Evolutionary conservation across 2,113 vertebrate genomes (phyloP).

Genomic region (Otus sunia): DNA sequence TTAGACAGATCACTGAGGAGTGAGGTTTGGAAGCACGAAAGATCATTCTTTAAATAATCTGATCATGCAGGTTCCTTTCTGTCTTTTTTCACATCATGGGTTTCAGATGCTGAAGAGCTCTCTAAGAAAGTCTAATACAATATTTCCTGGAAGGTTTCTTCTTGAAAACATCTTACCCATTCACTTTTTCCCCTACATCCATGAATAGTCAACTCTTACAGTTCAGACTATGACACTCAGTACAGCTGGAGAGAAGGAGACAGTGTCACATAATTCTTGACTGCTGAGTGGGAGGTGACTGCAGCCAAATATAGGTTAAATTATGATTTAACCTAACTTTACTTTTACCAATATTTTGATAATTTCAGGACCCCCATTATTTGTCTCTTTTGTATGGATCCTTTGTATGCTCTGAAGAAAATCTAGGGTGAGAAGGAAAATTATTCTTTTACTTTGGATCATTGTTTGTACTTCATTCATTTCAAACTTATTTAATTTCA

Average conservation of each 20-base stretch:
- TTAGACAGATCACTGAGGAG: background rate
- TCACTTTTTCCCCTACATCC: background rate
- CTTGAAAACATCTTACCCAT: background rate
- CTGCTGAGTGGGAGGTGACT: background rate
- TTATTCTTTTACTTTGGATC: background rate
- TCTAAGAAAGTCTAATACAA: background rate
- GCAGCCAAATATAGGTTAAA: background rate
- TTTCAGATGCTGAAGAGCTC: background rate
- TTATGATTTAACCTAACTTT: background rate
- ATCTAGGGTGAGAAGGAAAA: background rate
- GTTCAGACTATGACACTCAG: background rate
- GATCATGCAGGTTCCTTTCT: background rate
- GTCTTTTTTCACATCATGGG: background rate
- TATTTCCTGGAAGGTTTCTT: background rate
- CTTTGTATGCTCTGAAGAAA: background rate
- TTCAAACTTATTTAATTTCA: background rate
- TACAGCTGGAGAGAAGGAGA: conserved; percentile 6
- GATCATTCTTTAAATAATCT: background rate
- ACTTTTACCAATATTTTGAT: background rate
- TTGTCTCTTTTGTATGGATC: background rate
- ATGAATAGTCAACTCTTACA: background rate
- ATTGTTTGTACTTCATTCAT: background rate
- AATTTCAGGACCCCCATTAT: background rate
- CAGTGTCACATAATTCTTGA: background rate
- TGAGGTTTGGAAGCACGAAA: background rate